Conservation (phyloP, 2,888 invertebrate species). For the Cotesia congregata region DNA sequence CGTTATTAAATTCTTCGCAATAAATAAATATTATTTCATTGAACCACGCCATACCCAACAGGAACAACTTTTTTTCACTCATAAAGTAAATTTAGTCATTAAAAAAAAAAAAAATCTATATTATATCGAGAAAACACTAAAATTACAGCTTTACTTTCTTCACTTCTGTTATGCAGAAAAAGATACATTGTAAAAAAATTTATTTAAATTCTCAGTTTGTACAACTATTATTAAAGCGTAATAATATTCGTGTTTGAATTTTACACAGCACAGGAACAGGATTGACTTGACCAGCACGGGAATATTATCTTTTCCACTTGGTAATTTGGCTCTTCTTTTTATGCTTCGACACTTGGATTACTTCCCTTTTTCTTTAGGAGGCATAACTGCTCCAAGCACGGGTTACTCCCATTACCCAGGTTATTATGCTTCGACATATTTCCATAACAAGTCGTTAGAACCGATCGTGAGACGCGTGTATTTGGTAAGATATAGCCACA, state of each 20-base stretch:
- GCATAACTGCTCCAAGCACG: constrained; percentile 41
- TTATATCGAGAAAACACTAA: too few species aligned
- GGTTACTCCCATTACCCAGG: constrained; percentile 60
- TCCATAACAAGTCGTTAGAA: constrained; percentile 65
- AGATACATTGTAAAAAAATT: not conserved
- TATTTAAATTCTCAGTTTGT: not conserved
- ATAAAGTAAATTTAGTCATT: too few species aligned
- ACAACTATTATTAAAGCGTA: not conserved
- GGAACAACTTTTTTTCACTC: too few species aligned
- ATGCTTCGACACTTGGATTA: constrained; percentile 43
- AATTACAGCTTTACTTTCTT: not conserved
- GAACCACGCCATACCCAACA: too few species aligned
- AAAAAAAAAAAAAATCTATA: too few species aligned
- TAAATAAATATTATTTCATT: not conserved
- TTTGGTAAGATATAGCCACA: constrained; percentile 10
- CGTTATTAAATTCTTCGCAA: not conserved
- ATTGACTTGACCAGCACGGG: not conserved
- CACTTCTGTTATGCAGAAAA: not conserved
- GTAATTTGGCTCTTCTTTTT: constrained; percentile 39
- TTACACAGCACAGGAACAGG: not conserved
- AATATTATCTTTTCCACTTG: constrained; percentile 1
- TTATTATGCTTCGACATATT: constrained; percentile 67
- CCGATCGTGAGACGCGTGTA: constrained; percentile 48
- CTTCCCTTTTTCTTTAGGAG: constrained; percentile 38
- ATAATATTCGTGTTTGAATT: not conserved